Conservation (phyloP, 2,797 vertebrate genomes). For the Nannoperca australis region DNA sequence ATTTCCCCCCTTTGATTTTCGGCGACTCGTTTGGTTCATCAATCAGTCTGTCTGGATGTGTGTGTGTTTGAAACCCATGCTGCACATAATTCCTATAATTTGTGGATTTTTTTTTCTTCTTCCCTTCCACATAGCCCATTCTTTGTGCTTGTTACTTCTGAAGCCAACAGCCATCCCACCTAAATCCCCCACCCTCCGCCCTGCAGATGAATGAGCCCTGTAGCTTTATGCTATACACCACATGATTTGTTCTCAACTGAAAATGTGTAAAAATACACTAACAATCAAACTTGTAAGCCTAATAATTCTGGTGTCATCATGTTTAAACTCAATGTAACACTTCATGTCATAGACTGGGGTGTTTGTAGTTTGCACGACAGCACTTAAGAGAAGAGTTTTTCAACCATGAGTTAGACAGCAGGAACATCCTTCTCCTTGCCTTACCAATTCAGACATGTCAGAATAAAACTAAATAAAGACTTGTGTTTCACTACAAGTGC, state of each 20-base stretch:
- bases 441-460: constrained; percentile 66
- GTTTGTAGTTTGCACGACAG: constrained; percentile 25
- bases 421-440: constrained; percentile 46
- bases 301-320: constrained; percentile 2
- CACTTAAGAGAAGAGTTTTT: constrained; percentile 24
- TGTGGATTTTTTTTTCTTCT: constrained; percentile 76
- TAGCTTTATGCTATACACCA: constrained; percentile 42
- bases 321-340: constrained; percentile 17
- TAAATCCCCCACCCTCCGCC: constrained; percentile 57
- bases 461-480: constrained; percentile 64
- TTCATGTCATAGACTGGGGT: not conserved
- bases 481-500: constrained; percentile 57
- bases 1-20: constrained; percentile 86
- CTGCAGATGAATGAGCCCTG: constrained; percentile 66
- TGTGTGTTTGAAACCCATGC: constrained; percentile 81
- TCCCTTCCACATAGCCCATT: constrained; percentile 67
- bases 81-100: constrained; percentile 85
- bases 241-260: constrained; percentile 39
- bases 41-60: constrained; percentile 82
- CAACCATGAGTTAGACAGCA: constrained; percentile 41
- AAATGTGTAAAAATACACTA: constrained; percentile 32
- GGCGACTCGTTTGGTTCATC: constrained; percentile 85
- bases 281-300: constrained; percentile 5
- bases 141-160: constrained; percentile 80
- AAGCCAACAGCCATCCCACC: constrained; percentile 66